Percentiles rank a stretch among this genome's conserved stretches.
Conservation (phyloP, 2,113 vertebrate species). For the Melanotaenia duboulayi region DNA sequence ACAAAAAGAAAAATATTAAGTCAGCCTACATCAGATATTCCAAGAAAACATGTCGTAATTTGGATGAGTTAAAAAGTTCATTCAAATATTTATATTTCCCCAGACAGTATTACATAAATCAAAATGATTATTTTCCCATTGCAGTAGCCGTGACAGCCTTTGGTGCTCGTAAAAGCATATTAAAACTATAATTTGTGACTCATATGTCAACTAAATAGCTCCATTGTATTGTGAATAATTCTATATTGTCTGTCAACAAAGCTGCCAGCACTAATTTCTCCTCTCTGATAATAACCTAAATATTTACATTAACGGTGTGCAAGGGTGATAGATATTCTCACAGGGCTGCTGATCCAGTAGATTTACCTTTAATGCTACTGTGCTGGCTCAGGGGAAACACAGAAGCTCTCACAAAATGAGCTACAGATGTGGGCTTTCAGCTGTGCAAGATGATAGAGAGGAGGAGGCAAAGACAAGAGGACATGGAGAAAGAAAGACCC, state of each 20-base stretch:
- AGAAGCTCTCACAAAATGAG: conserved; percentile 70
- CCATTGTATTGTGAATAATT: conserved; percentile 23
- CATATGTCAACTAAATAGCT: conserved; percentile 15
- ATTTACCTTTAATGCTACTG: conserved; percentile 79
- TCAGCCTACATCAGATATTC: background rate
- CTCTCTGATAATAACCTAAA: conserved; percentile 43
- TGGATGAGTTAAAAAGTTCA: background rate
- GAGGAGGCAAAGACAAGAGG: conserved; percentile 7
- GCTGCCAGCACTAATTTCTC: conserved; percentile 24
- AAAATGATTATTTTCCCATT: conserved; percentile 11
- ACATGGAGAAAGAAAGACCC: conserved; percentile 18
- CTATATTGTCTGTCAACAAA: conserved; percentile 31
- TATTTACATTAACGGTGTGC: conserved; percentile 41
- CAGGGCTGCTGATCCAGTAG: conserved; percentile 48
- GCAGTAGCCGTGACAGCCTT: background rate
- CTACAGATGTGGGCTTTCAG: conserved; percentile 75
- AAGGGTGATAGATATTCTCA: conserved; percentile 41
- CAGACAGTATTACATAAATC: background rate
- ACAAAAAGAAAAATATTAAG: background rate
- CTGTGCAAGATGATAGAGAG: conserved; percentile 56
- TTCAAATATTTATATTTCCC: background rate
- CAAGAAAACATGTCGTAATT: background rate
- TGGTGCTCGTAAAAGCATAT: background rate
- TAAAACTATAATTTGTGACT: conserved; percentile 14
- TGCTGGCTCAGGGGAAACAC: conserved; percentile 68